These are phyloP conservation scores for Scaptomyza graminum DNA, from an alignment of 1,140 invertebrate genomes.

Conservation along the genomic window DNA sequence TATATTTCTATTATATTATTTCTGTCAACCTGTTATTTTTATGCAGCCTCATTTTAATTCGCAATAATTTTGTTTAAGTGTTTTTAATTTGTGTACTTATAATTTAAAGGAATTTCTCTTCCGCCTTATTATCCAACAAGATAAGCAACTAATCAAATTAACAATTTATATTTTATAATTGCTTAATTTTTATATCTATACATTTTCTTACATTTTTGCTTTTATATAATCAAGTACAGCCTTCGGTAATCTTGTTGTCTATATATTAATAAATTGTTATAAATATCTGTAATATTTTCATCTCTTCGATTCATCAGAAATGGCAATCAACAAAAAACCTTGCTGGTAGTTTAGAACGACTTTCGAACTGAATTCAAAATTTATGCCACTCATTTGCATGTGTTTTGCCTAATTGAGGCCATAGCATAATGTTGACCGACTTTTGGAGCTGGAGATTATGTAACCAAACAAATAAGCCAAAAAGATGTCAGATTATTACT, in stretches of 20 bases:
- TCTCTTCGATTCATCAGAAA: conserved; percentile 24
- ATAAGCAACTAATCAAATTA: no score
- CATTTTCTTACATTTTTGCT: background rate
- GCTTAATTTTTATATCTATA: background rate
- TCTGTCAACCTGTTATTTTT: conserved; percentile 5
- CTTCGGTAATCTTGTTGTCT: background rate
- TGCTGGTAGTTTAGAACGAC: conserved; percentile 61
- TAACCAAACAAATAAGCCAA: conserved; percentile 68
- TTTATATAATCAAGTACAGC: background rate
- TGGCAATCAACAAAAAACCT: conserved; percentile 32
- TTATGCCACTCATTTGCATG: conserved; percentile 59
- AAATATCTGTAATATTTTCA: conserved; percentile 12
- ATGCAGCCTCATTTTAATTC: background rate
- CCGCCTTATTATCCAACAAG: no score
- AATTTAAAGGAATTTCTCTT: no score
- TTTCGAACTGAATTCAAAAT: conserved; percentile 55
- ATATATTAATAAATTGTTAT: background rate
- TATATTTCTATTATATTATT: no score
- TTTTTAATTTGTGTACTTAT: no score
- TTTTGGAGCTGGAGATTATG: conserved; percentile 41
- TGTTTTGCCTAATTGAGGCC: conserved; percentile 63
- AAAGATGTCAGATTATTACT: conserved; percentile 32
- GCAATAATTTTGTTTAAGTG: no score
- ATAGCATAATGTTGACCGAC: conserved; percentile 72
- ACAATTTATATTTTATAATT: no score